A percentile compares a stretch with the other conserved stretches of the same genome.
phyloP scores from a whole-genome alignment of 2,888 invertebrate species.

The Drosophila borealis region DNA sequence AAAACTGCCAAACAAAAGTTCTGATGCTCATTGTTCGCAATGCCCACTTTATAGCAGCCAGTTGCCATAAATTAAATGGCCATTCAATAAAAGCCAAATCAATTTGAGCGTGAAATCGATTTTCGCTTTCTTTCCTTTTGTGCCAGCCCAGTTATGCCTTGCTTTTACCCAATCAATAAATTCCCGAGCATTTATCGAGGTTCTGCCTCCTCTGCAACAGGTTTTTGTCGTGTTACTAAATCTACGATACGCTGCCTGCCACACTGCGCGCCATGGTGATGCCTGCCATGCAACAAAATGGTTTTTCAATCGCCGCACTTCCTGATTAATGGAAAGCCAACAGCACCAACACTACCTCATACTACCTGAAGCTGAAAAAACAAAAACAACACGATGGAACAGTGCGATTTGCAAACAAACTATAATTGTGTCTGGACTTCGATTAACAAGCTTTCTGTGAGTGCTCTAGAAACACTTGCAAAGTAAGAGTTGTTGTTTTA shows the following conservation, averaged over 20 bases:
- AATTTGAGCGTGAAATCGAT: slow-evolving; percentile 80
- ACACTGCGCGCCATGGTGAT: slow-evolving; percentile 2
- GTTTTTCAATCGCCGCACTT: slow-evolving; percentile 48
- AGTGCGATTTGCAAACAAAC: slow-evolving; percentile 9
- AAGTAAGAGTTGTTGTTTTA: slow-evolving; percentile 1
- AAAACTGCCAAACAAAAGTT: slow-evolving; percentile 62
- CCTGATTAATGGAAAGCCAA: slow-evolving; percentile 57
- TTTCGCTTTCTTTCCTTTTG: slow-evolving; percentile 47
- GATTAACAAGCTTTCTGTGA: slow-evolving; percentile 18
- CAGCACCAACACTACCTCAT: neutral
- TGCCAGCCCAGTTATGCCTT: neutral
- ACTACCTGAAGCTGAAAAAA: neutral
- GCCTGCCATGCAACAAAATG: slow-evolving; percentile 38
- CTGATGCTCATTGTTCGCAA: slow-evolving; percentile 58
- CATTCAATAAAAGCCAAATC: slow-evolving; percentile 75
- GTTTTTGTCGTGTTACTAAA: slow-evolving; percentile 45
- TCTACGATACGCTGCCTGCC: slow-evolving; percentile 25
- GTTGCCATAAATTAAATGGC: slow-evolving; percentile 71
- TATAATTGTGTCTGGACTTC: slow-evolving; percentile 17
- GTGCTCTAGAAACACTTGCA: neutral
- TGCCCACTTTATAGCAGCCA: slow-evolving; percentile 40
- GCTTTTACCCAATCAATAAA: slow-evolving; percentile 60
- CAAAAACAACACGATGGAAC: slow-evolving; percentile 24
- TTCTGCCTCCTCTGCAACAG: slow-evolving; percentile 58
- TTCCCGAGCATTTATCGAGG: slow-evolving; percentile 32